Conservation (phyloP, 2,113 vertebrate genomes). For the Mormyrus iriodes region DNA sequence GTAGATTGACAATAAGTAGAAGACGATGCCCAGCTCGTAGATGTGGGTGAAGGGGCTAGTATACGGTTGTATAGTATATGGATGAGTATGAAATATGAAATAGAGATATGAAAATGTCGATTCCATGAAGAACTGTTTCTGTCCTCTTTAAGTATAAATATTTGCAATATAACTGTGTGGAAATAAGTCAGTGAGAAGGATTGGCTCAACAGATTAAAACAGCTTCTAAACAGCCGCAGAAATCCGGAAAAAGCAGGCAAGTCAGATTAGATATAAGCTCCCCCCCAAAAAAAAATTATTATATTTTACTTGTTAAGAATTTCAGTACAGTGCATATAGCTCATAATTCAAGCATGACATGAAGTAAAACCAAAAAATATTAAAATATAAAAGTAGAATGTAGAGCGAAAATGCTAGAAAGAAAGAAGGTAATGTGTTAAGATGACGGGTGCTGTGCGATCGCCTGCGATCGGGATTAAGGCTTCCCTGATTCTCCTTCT, state of each 20-base stretch:
- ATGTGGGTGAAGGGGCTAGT: not conserved
- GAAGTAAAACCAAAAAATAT: slow-evolving; percentile 39
- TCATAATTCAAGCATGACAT: slow-evolving; percentile 60
- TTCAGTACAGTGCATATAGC: slow-evolving; percentile 63
- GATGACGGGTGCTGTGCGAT: slow-evolving; percentile 42
- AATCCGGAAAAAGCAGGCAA: not conserved
- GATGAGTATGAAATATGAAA: not conserved
- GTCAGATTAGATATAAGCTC: not conserved
- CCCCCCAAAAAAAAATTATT: slow-evolving; percentile 64
- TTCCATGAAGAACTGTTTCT: not conserved
- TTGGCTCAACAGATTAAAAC: not conserved
- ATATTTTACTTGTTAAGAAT: slow-evolving; percentile 51
- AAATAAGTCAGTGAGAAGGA: not conserved
- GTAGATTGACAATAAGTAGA: not conserved
- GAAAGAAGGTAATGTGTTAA: slow-evolving; percentile 50
- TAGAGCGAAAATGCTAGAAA: slow-evolving; percentile 50
- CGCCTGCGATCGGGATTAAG: slow-evolving; percentile 54
- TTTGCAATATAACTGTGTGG: not conserved
- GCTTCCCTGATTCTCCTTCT: slow-evolving; percentile 36
- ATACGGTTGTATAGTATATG: too few relatives aligned
- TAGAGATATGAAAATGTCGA: not conserved
- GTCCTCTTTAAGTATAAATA: not conserved
- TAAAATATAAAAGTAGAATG: slow-evolving; percentile 39
- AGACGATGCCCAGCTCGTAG: not conserved
- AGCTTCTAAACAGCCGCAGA: not conserved